These are phyloP conservation scores for Tethya wilhelma DNA, from an alignment of 37 sponge, comb jelly and placozoan genomes.

Conservation along the genomic window DNA sequence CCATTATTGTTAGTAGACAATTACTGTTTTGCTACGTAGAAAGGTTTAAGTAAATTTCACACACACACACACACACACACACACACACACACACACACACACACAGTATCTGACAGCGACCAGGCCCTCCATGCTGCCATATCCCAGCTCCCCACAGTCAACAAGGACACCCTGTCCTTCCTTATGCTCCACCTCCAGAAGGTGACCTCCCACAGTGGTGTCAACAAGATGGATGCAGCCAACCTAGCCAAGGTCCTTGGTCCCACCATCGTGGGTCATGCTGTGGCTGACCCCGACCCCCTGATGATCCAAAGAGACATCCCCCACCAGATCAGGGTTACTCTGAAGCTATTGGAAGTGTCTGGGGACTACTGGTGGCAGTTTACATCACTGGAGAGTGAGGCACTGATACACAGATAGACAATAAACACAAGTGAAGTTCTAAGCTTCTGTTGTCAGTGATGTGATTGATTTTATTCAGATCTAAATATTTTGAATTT, in stretches of 20 bases:
- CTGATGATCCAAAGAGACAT: conserved; percentile 69
- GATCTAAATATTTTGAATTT: no score
- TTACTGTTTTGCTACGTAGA: no score
- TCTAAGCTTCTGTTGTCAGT: no score
- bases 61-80: no score
- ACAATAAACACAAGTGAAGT: no score
- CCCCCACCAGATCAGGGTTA: conserved; percentile 78
- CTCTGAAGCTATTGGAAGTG: conserved; percentile 62
- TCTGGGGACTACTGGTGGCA: conserved; percentile 82
- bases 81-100: background rate
- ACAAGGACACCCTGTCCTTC: conserved; percentile 95
- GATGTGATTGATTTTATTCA: no score
- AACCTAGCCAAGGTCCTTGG: conserved; percentile 90
- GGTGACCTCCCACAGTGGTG: conserved; percentile 65
- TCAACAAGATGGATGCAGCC: conserved; percentile 86
- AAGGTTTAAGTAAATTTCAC: no score
- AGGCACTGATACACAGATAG: no score
- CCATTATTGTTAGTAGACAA: no score
- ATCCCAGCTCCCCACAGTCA: conserved; percentile 82
- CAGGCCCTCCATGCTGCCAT: conserved; percentile 75
- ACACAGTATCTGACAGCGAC: conserved; percentile 54
- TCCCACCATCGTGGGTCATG: conserved; percentile 87
- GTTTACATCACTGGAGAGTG: no score
- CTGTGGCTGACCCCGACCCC: conserved; percentile 63
- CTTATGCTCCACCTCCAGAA: conserved; percentile 90